Conservation (phyloP, 2,113 vertebrate genomes). For the Ariopsis seemanni region DNA sequence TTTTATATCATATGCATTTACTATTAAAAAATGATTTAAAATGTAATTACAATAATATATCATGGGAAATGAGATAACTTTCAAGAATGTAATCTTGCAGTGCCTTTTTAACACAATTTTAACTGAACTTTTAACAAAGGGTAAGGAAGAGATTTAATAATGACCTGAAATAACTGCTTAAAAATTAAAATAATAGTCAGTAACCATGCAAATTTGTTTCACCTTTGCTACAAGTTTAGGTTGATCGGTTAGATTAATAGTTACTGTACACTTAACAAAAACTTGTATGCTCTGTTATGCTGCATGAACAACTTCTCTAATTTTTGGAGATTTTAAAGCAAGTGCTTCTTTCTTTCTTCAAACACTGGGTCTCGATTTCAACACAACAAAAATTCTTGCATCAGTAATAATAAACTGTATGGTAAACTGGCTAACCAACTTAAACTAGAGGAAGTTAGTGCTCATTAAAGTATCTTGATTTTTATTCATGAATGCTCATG, state of each 20-base stretch:
- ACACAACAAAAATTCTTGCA: not conserved
- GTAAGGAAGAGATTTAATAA: not conserved
- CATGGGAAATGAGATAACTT: not conserved
- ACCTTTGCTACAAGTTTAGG: not conserved
- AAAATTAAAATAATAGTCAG: not conserved
- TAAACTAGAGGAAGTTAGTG: not conserved
- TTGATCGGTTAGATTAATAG: not conserved
- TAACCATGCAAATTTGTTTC: not conserved
- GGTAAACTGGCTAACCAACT: not conserved
- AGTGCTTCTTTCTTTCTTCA: not conserved
- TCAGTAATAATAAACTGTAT: not conserved
- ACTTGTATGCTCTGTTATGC: not conserved
- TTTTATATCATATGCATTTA: no score
- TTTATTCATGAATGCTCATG: not conserved
- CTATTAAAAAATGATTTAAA: not conserved
- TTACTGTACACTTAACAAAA: not conserved
- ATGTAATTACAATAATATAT: not conserved
- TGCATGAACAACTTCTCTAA: not conserved
- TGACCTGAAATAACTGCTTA: not conserved
- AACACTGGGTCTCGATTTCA: not conserved
- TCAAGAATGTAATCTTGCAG: not conserved
- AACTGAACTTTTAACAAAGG: not conserved
- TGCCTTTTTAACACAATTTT: not conserved
- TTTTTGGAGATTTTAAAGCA: not conserved
- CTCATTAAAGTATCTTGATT: not conserved